Evolutionary conservation across 92 coral and sea anemone species (phyloP), one percentile per base, ranked within the genome.

Genomic region (Zoanthus gigantus): DNA sequence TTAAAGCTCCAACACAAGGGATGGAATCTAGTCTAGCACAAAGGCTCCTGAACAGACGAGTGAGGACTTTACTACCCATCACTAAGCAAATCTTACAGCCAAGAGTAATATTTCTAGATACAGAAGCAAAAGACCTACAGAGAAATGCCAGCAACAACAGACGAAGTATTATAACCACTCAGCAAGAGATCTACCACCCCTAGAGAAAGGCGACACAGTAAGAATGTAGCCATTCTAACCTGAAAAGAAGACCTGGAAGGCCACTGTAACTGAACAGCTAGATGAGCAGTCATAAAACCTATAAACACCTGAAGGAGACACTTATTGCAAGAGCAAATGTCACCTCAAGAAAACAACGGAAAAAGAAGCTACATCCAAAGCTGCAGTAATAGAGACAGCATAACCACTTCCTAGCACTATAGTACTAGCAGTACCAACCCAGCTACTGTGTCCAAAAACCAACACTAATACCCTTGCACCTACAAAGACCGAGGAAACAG

Each of bases 231-330:
- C 88, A 6, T 89, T 83, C 61, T 72, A 60, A 42, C 92, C 83
- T 1, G 65, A 63, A 53, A 56, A 82, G 56, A 89, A 83, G 63
- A 44, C 76, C 45, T 83, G 84, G 88, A 66, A 83, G 47, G 84
- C 88, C 4, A 50, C 74, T 0, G 77, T 89, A 31, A 4, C 7
- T n/a, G 2, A 34, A 11, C 46, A 77, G 7, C 88, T 82, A 13
- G 91, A 89, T 52, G 91, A 89, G 6, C 75, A 88, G 31, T 89
- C 87, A 8, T 82, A 89, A 16, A 83, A 73, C n/a, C 83, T 89
- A 5, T 88, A 89, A 30, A 6, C 91, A 0, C 23, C 29, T 46
- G 29, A 72, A 53, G 29, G 29, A 6, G 63, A 58, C 17, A 50
- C 47, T 0, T 82, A 82, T 37, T 32, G 91, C 28, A 44, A 77